Conservation (phyloP, 2,888 invertebrate genomes). For the Xestoiulus laeticollis region DNA sequence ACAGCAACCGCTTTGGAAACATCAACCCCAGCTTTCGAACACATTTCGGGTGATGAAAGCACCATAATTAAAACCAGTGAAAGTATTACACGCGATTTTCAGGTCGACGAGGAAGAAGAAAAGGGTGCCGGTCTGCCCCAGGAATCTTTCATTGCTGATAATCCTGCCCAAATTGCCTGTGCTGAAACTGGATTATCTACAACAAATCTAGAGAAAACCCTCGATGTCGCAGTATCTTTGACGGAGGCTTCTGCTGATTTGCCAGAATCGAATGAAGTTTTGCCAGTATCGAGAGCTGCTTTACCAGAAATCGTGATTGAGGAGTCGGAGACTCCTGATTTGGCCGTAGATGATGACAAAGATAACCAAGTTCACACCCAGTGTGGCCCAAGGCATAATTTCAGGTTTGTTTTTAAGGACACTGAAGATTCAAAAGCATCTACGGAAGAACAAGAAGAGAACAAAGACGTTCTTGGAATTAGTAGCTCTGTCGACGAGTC, state of each 20-base stretch:
- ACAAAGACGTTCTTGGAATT: not conserved
- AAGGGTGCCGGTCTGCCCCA: too few relatives aligned
- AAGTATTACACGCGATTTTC: too few relatives aligned
- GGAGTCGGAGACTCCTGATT: not conserved
- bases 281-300: not conserved
- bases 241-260: not conserved
- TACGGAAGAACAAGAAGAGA: not conserved
- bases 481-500: not conserved
- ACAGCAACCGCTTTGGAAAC: not conserved
- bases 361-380: not conserved
- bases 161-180: too few relatives aligned
- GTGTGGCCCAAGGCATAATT: not conserved
- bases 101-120: too few relatives aligned
- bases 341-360: not conserved
- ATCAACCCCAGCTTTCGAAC: not conserved
- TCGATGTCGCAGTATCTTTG: not conserved
- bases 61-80: too few relatives aligned
- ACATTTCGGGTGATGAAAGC: not conserved
- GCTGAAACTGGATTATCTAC: too few relatives aligned
- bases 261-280: not conserved
- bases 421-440: not conserved
- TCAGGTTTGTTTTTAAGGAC: conserved; percentile 42
- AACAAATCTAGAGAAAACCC: too few relatives aligned
- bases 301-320: conserved; percentile 40
- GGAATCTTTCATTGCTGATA: too few relatives aligned